A percentile compares a stretch with the other conserved stretches of the same genome.
These are phyloP conservation scores for Dasyurus viverrinus DNA, from an alignment of 2,113 vertebrate genomes.

Conservation along the genomic window DNA sequence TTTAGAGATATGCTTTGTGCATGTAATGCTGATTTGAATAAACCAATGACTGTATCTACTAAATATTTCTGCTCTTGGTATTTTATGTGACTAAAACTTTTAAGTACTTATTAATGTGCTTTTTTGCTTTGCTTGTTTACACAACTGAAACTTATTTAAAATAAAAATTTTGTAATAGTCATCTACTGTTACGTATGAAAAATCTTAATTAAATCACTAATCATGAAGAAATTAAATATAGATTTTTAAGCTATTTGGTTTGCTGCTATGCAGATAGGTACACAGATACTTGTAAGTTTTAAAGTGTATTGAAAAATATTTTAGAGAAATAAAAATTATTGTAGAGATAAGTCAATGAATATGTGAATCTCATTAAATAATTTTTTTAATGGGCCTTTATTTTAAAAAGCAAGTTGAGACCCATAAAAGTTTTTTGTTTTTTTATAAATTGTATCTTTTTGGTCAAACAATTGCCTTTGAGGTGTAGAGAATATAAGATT, in stretches of 20 bases:
- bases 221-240: neutral
- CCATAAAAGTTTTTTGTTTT: neutral
- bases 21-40: neutral
- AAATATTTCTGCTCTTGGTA: neutral
- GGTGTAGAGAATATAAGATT: neutral
- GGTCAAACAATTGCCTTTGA: neutral
- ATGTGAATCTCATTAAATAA: neutral
- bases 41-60: neutral
- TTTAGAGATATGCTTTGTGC: neutral
- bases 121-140: neutral
- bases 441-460: neutral
- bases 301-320: neutral
- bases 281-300: neutral
- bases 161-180: neutral
- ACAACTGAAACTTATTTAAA: neutral
- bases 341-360: neutral
- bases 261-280: neutral
- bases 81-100: neutral
- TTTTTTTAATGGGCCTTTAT: neutral
- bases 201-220: neutral
- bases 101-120: neutral
- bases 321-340: neutral
- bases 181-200: neutral
- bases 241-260: neutral
- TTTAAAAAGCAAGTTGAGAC: neutral